Evolutionary conservation across 2,888 invertebrate genomes (phyloP).

Genomic region (Rhamphomyia laevipes): DNA sequence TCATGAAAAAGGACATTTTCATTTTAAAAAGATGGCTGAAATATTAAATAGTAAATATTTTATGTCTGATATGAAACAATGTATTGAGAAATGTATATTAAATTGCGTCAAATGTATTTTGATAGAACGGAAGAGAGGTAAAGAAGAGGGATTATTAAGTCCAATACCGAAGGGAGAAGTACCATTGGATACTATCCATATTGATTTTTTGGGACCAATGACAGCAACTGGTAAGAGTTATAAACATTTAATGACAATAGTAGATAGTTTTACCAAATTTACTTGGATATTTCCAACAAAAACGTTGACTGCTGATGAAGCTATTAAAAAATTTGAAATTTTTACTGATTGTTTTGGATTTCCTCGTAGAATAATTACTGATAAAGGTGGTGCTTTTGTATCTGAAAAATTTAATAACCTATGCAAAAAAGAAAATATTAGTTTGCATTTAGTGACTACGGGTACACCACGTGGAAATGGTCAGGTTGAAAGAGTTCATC

Average conservation of each 20-base stretch:
- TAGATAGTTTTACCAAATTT: conserved; percentile 25
- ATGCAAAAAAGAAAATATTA: conserved; percentile 22
- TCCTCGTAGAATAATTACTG: conserved; percentile 23
- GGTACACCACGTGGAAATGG: conserved; percentile 27
- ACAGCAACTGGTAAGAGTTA: conserved; percentile 14
- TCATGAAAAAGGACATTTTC: conserved; percentile 15
- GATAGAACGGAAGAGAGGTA: too few species aligned
- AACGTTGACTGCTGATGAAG: conserved; percentile 16
- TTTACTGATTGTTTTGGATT: conserved; percentile 26
- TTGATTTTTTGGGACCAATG: conserved; percentile 28
- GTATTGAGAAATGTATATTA: conserved; percentile 5
- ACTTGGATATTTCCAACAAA: conserved; percentile 7
- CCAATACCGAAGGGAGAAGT: conserved; percentile 22
- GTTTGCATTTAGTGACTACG: conserved; percentile 18
- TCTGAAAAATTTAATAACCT: conserved; percentile 24
- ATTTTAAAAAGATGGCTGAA: conserved; percentile 8
- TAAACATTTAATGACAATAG: conserved; percentile 23
- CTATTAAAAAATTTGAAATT: conserved; percentile 18
- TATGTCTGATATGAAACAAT: conserved; percentile 3
- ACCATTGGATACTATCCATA: conserved; percentile 14
- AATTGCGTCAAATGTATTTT: conserved; percentile 11
- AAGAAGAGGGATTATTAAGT: conserved; percentile 25
- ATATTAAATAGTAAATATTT: conserved; percentile 8
- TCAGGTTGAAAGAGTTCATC: conserved; percentile 25
- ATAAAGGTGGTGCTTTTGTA: conserved; percentile 27